phyloP scores from a whole-genome alignment of 64 coral and sea anemone species.

The Pocillopora damicornis region DNA sequence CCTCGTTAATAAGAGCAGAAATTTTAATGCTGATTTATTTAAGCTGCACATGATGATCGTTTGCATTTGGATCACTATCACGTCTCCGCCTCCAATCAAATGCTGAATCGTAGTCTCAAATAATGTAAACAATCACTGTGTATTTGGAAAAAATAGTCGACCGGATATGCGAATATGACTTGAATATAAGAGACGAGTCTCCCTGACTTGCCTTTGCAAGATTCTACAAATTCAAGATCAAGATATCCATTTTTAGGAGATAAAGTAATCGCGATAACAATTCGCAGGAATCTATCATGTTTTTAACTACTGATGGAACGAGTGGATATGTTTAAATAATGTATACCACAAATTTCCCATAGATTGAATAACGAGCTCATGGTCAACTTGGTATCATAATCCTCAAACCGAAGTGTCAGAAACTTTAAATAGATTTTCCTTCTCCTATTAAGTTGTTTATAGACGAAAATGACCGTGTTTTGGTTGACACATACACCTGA shows the following conservation, averaged over 20 bases:
- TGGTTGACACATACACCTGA: background rate
- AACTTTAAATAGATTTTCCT: background rate
- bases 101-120: background rate
- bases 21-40: background rate
- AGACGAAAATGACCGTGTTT: background rate
- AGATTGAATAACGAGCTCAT: background rate
- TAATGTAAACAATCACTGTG: background rate
- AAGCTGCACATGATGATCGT: background rate
- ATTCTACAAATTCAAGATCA: no score
- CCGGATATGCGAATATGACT: background rate
- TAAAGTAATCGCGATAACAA: no score
- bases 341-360: background rate
- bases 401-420: background rate
- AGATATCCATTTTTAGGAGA: no score
- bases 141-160: background rate
- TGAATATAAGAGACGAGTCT: background rate
- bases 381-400: background rate
- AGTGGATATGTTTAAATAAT: background rate
- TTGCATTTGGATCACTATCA: constrained; percentile 4
- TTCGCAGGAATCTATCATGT: background rate
- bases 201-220: no score
- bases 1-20: background rate
- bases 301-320: background rate
- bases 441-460: background rate
- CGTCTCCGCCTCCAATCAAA: background rate